phyloP scores from a whole-genome alignment of 2,888 invertebrate genomes.

The Petrolisthes cinctipes region DNA sequence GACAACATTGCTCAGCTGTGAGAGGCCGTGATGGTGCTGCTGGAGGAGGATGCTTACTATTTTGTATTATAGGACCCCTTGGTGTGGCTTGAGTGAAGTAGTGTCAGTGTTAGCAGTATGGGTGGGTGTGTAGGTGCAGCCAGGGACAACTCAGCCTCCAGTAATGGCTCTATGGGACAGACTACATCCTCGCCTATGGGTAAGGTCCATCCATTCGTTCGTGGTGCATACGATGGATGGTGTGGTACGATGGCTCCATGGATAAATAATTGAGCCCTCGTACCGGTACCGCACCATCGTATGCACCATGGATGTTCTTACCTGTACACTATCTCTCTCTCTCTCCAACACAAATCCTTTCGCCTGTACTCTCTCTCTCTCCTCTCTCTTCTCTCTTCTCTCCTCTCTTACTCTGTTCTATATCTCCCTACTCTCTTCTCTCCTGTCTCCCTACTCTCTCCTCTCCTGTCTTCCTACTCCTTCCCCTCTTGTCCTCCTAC shows the following conservation, averaged over 20 bases:
- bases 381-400: neutral
- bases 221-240: too few species aligned
- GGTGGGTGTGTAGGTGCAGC: conserved; percentile 51
- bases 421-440: neutral
- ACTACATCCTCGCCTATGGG: conserved; percentile 33
- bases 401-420: neutral
- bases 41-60: neutral
- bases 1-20: conserved; percentile 10
- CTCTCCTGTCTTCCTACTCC: neutral
- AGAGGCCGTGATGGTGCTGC: neutral
- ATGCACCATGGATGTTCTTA: too few species aligned
- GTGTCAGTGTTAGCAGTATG: conserved; percentile 40
- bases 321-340: too few species aligned
- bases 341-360: too few species aligned
- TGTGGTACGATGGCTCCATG: too few species aligned
- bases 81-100: conserved; percentile 19
- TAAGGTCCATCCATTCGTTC: neutral
- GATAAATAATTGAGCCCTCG: too few species aligned
- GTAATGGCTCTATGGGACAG: conserved; percentile 33
- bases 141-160: conserved; percentile 46
- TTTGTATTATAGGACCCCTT: neutral
- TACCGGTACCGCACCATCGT: too few species aligned
- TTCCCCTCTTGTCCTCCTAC: neutral
- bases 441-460: neutral
- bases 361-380: neutral